Conservation (phyloP, 2,113 vertebrate genomes). For the Alethe diademata region DNA sequence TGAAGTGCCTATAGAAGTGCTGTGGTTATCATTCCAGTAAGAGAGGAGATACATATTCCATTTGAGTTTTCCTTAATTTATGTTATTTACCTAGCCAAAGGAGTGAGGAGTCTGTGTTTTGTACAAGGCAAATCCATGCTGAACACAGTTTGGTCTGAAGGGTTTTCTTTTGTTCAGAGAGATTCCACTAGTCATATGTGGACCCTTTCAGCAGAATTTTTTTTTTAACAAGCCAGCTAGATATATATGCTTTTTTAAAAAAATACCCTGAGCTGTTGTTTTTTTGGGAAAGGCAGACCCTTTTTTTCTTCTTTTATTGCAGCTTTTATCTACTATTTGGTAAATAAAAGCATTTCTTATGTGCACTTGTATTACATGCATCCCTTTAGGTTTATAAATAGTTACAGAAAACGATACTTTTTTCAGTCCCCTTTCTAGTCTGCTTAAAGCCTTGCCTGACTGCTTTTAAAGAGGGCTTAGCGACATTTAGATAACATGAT, state of each 20-base stretch:
- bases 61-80: not conserved
- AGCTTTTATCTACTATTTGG: not conserved
- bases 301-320: not conserved
- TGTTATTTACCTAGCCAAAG: not conserved
- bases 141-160: not conserved
- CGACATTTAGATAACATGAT: not conserved
- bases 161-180: not conserved
- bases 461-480: conserved; percentile 39
- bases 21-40: not conserved
- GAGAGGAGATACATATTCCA: not conserved
- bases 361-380: not conserved
- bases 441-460: conserved; percentile 25
- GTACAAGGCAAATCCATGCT: not conserved
- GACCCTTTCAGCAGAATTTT: not conserved
- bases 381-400: conserved; percentile 42
- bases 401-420: not conserved
- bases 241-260: not conserved
- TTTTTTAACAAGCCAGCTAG: not conserved
- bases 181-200: not conserved
- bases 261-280: not conserved
- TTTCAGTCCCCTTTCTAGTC: not conserved
- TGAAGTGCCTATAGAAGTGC: not conserved
- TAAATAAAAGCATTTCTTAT: conserved; percentile 8
- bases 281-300: not conserved
- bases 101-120: not conserved